phyloP scores from a whole-genome alignment of 2,797 vertebrate species.

The Poecilia picta region DNA sequence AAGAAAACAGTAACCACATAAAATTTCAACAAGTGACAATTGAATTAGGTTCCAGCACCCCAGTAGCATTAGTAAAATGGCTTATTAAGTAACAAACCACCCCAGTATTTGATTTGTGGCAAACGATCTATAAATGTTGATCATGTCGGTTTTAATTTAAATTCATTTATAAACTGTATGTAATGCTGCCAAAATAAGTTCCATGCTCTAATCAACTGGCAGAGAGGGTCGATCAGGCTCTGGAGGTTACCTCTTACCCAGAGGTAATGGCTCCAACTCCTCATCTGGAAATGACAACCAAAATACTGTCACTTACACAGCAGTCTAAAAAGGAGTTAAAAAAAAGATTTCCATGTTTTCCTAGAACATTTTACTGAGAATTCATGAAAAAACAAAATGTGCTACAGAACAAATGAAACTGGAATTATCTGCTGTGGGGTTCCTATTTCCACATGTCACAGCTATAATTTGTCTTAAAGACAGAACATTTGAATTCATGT shows the following conservation, averaged over 20 bases:
- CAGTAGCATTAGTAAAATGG: background rate
- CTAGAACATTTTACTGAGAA: background rate
- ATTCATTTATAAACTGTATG: background rate
- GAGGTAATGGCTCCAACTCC: background rate
- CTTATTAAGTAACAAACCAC: background rate
- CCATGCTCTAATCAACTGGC: background rate
- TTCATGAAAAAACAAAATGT: background rate
- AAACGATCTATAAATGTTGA: background rate
- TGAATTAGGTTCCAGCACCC: background rate
- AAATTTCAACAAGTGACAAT: constrained; percentile 2
- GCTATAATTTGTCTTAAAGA: background rate
- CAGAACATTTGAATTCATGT: background rate
- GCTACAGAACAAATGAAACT: background rate
- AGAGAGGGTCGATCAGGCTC: background rate
- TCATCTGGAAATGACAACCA: background rate
- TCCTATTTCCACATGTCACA: background rate
- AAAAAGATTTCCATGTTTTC: background rate
- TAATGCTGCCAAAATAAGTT: background rate
- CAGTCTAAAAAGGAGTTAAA: background rate
- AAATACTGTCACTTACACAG: background rate
- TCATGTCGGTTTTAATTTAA: background rate
- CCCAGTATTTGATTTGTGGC: background rate
- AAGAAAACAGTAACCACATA: constrained; percentile 1
- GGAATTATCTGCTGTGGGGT: background rate
- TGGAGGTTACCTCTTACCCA: background rate